Conservation (phyloP, 2,888 invertebrate genomes). For the Drosophila leonis region DNA sequence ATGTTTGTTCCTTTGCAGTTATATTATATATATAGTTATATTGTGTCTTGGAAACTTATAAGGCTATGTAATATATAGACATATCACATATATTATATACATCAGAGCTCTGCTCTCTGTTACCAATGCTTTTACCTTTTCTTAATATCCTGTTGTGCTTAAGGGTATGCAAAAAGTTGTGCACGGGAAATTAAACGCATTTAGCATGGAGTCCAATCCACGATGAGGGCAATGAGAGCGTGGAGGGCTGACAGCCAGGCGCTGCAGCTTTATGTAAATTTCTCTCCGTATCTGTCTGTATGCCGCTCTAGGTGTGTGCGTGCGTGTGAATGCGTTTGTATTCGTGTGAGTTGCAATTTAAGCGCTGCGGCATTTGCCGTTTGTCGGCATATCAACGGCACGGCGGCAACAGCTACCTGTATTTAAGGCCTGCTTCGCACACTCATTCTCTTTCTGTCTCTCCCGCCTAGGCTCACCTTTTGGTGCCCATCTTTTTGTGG, state of each 20-base stretch:
- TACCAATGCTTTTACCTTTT: not conserved
- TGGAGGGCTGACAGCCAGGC: not conserved
- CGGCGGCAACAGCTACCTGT: conserved; percentile 43
- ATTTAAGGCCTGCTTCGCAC: conserved; percentile 12
- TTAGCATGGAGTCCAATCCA: conserved; percentile 51
- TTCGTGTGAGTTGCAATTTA: conserved; percentile 64
- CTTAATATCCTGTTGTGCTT: no score
- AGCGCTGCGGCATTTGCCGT: conserved; percentile 71
- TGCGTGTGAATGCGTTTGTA: conserved; percentile 22
- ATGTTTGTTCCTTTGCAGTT: no score
- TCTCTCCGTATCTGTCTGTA: conserved; percentile 34
- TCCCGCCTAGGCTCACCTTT: not conserved
- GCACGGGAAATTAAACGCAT: conserved; percentile 74
- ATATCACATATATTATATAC: no score
- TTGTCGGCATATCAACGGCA: conserved; percentile 68
- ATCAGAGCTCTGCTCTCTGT: not conserved
- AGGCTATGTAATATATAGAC: no score
- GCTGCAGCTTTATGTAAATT: conserved; percentile 56
- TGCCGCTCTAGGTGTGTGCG: conserved; percentile 21
- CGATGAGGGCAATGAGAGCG: not conserved
- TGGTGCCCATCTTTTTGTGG: conserved; percentile 6
- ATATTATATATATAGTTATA: no score
- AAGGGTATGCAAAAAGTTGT: conserved; percentile 48
- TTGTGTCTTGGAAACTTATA: no score
- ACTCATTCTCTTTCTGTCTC: not conserved